These are phyloP conservation scores for Indicator maculatus DNA, from an alignment of 2,113 vertebrate species.

Conservation along the genomic window DNA sequence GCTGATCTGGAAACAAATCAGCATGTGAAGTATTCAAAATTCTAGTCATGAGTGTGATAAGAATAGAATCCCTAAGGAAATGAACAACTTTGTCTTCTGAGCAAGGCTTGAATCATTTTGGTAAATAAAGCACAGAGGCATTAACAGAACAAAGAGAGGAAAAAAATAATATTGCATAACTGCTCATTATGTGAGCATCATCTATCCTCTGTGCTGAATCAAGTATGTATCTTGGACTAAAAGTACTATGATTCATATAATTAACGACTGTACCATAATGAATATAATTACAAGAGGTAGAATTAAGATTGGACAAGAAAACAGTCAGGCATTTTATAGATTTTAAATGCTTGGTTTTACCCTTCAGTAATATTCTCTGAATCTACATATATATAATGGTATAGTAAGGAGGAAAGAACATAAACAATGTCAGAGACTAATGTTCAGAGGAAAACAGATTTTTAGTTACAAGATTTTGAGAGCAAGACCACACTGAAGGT, in stretches of 20 bases:
- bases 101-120: neutral
- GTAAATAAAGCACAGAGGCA: slow-evolving; percentile 4
- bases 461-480: neutral
- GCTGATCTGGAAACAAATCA: neutral
- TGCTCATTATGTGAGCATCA: slow-evolving; percentile 8
- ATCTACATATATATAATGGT: neutral
- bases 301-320: slow-evolving; percentile 14
- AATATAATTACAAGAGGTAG: neutral
- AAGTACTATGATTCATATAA: slow-evolving; percentile 18
- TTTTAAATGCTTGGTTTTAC: neutral
- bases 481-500: neutral
- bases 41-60: neutral
- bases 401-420: neutral
- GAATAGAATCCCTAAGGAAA: neutral
- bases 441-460: neutral
- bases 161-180: neutral
- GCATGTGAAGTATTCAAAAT: neutral
- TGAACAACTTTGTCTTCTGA: neutral
- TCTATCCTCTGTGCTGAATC: neutral
- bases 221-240: slow-evolving; percentile 2
- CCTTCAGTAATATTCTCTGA: neutral
- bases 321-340: neutral
- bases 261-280: slow-evolving; percentile 8
- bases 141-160: neutral
- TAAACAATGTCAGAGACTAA: neutral